Conservation (phyloP, 2,888 invertebrate species). For the Acanthosepion pharaonis region DNA sequence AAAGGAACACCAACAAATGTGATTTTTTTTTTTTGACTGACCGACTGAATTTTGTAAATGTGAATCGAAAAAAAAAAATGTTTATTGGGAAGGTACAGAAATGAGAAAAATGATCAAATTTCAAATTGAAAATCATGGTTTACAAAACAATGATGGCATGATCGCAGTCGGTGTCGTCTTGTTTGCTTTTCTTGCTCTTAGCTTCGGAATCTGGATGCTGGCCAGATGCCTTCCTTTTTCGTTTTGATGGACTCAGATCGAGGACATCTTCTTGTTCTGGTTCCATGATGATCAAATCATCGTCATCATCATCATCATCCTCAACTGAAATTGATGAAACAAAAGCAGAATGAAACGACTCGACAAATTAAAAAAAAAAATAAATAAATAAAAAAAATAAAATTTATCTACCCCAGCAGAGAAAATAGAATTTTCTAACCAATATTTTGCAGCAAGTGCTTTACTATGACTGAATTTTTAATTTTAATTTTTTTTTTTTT, state of each 20-base stretch:
- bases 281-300: constrained; percentile 35
- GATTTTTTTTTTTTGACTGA: no score
- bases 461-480: neutral
- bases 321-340: neutral
- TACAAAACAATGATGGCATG: constrained; percentile 10
- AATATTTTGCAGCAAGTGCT: no score
- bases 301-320: neutral
- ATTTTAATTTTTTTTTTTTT: no score
- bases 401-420: no score
- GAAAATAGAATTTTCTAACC: no score
- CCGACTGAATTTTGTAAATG: no score
- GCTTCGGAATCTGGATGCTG: neutral
- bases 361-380: no score
- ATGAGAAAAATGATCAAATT: constrained; percentile 1
- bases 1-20: no score
- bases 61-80: neutral
- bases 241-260: neutral
- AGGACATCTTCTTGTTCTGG: neutral
- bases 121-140: neutral
- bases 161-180: neutral
- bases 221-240: constrained; percentile 34
- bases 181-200: neutral
- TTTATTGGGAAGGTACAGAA: neutral
- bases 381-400: no score
- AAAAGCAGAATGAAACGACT: neutral